These are phyloP conservation scores for Tolmerus cingulatus DNA, from an alignment of 2,888 invertebrate species.

Conservation along the genomic window DNA sequence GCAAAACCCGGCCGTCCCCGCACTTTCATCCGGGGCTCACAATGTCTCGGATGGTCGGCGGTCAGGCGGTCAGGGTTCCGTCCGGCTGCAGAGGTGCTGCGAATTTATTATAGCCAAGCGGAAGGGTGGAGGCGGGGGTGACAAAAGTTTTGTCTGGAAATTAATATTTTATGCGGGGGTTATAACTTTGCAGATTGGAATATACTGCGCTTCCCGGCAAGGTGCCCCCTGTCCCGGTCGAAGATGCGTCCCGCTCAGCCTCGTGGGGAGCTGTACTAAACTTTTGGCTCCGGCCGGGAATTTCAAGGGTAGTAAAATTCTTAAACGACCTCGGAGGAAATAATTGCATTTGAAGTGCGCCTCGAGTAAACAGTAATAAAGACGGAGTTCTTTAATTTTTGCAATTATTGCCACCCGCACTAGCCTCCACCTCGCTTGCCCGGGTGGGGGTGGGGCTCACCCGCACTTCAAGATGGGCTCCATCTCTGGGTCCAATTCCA, in stretches of 20 bases:
- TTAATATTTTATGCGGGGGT: slow-evolving; percentile 37
- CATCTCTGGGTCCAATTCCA: not conserved
- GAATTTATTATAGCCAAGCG: slow-evolving; percentile 8
- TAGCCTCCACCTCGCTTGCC: not conserved
- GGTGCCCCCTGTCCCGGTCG: not conserved
- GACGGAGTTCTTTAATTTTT: not conserved
- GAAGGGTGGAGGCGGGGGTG: not conserved
- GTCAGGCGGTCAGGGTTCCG: not conserved
- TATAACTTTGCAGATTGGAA: slow-evolving; percentile 28
- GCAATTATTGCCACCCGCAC: not conserved
- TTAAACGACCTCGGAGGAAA: not conserved
- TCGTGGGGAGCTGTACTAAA: not conserved
- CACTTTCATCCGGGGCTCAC: not conserved
- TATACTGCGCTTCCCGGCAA: not conserved
- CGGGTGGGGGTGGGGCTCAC: not conserved
- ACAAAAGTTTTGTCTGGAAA: slow-evolving; percentile 22
- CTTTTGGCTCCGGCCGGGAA: not conserved
- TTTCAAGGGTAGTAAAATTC: not conserved
- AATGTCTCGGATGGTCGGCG: not conserved
- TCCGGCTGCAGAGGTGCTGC: not conserved
- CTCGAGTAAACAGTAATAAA: slow-evolving; percentile 6
- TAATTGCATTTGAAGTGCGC: slow-evolving; percentile 6
- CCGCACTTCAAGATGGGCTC: not conserved
- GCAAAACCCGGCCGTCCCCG: not conserved
- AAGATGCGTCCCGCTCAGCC: not conserved